A percentile compares a stretch with the other conserved stretches of the same genome.
phyloP scores from a whole-genome alignment of 2,113 vertebrate species.

The Pyrgilauda ruficollis region DNA sequence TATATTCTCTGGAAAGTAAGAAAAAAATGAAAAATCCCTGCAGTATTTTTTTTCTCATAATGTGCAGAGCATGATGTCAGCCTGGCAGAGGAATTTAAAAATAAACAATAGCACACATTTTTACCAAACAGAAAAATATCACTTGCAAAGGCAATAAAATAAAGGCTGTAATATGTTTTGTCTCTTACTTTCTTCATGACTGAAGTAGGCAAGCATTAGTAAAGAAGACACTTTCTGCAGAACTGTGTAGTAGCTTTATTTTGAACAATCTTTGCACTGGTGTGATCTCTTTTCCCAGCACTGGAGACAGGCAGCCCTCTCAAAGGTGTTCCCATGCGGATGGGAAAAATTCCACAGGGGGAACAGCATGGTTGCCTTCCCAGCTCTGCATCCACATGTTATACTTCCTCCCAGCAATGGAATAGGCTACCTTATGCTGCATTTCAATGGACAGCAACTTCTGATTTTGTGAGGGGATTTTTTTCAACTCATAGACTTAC shows the following conservation, averaged over 20 bases:
- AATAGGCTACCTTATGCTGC: neutral
- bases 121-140: slow-evolving; percentile 13
- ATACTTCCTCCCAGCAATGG: neutral
- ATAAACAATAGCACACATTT: slow-evolving; percentile 44
- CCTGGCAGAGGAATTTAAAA: slow-evolving; percentile 34
- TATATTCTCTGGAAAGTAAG: slow-evolving; percentile 23
- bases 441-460: neutral
- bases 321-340: neutral
- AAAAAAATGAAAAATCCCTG: neutral
- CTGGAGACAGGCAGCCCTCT: neutral
- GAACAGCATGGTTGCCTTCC: neutral
- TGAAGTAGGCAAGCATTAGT: neutral
- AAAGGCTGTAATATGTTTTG: neutral
- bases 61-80: slow-evolving; percentile 39
- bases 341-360: neutral
- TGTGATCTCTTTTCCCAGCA: neutral
- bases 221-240: neutral
- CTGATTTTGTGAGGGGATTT: neutral
- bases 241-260: neutral
- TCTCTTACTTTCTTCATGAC: neutral
- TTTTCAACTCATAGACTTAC: neutral
- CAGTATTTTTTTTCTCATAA: slow-evolving; percentile 35
- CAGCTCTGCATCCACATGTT: neutral
- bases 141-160: neutral
- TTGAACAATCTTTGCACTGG: neutral